Conservation (phyloP, 2,888 invertebrate species). For the Muscina levida region DNA sequence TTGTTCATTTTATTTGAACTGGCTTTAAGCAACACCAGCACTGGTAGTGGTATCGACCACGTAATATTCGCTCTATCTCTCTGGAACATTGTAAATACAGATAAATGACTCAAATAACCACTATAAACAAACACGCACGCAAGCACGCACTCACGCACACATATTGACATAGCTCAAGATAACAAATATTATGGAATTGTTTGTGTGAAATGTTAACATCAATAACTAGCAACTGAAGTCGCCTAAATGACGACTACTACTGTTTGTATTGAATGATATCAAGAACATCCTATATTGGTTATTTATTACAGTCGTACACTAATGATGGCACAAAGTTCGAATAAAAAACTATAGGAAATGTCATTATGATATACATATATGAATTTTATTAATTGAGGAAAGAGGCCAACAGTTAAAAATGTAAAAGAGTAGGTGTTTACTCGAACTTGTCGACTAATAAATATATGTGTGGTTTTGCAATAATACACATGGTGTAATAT, state of each 20-base stretch:
- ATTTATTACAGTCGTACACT: too few relatives aligned
- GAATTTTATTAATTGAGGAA: neutral
- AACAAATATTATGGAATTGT: too few relatives aligned
- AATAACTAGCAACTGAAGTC: too few relatives aligned
- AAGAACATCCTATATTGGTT: too few relatives aligned
- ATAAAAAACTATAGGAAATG: neutral
- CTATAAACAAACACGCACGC: neutral
- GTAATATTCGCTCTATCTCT: neutral
- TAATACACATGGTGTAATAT: too few relatives aligned
- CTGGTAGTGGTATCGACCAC: neutral
- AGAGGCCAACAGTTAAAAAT: too few relatives aligned
- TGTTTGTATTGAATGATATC: too few relatives aligned
- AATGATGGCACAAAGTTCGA: neutral
- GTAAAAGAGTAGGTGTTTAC: too few relatives aligned
- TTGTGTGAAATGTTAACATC: too few relatives aligned
- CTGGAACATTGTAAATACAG: neutral
- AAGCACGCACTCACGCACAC: neutral
- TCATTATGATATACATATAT: neutral
- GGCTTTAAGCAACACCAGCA: conserved; percentile 7
- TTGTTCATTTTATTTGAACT: conserved; percentile 26
- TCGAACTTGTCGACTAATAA: too few relatives aligned
- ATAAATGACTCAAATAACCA: neutral
- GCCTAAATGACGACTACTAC: too few relatives aligned
- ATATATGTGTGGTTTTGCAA: too few relatives aligned
- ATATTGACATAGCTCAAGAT: neutral